phyloP scores from a whole-genome alignment of 92 coral and sea anemone genomes.

The Montipora capitata region DNA sequence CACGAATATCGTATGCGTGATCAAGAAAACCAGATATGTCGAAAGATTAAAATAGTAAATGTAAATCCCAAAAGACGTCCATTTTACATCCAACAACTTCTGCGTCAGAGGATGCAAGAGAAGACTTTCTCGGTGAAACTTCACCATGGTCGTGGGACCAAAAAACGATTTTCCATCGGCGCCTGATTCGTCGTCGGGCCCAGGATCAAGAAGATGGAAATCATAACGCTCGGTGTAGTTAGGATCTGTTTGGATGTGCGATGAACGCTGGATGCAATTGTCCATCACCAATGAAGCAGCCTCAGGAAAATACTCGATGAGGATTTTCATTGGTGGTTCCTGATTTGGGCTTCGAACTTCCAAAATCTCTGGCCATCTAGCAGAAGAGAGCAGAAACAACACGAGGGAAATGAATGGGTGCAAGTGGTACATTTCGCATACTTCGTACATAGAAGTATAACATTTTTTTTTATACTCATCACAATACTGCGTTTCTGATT shows the following conservation, averaged over 20 bases:
- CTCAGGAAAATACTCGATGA: conserved; percentile 83
- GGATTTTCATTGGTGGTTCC: conserved; percentile 76
- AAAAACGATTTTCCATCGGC: conserved; percentile 69
- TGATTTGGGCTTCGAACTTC: conserved; percentile 35
- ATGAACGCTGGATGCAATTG: conserved; percentile 83
- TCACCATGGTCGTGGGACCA: conserved; percentile 83
- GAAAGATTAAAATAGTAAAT: conserved; percentile 78
- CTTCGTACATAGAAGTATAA: not conserved
- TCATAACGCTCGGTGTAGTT: conserved; percentile 73
- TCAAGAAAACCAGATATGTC: conserved; percentile 71
- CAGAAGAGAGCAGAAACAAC: not conserved
- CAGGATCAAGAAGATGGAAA: conserved; percentile 93
- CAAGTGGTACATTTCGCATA: not conserved
- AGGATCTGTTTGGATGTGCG: conserved; percentile 71
- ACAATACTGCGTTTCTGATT: no score
- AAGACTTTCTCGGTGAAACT: conserved; percentile 77
- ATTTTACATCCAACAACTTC: conserved; percentile 80
- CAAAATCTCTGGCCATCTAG: conserved; percentile 83
- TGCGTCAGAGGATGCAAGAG: conserved; percentile 88
- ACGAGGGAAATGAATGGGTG: no score
- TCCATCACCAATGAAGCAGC: conserved; percentile 89
- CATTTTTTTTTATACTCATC: no score
- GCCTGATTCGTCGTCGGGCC: conserved; percentile 74
- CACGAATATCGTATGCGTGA: conserved; percentile 62
- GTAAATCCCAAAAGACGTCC: conserved; percentile 84